Percentiles rank a stretch among this genome's conserved stretches.
These are phyloP conservation scores for Sweltsa coloradensis DNA, from an alignment of 1,140 invertebrate species.

Conservation along the genomic window DNA sequence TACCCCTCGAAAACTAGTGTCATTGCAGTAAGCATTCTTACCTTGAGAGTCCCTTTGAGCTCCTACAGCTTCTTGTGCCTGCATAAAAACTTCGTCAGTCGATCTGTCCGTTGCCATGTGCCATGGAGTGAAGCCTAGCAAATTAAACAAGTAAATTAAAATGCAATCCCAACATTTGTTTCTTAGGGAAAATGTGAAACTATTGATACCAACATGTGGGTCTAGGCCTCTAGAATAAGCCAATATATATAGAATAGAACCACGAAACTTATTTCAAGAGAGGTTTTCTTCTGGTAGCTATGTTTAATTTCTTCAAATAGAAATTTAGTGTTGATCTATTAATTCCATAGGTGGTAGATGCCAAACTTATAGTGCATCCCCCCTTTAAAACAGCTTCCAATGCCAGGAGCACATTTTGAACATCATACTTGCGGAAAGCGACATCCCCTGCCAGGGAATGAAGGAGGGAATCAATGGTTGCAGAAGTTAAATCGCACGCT, in stretches of 20 bases:
- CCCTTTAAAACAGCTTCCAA: conserved; percentile 38
- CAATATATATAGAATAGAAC: too few species aligned
- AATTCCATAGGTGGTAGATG: conserved; percentile 38
- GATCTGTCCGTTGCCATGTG: conserved; percentile 49
- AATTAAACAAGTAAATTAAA: too few species aligned
- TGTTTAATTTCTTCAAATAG: conserved; percentile 43
- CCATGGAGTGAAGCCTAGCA: conserved; percentile 49
- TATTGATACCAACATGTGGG: too few species aligned
- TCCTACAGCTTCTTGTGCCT: conserved; percentile 52
- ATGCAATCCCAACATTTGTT: too few species aligned
- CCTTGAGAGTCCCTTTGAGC: conserved; percentile 65
- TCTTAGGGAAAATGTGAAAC: too few species aligned
- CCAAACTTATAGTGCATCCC: conserved; percentile 37
- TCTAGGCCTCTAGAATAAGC: too few species aligned
- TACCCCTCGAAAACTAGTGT: not conserved
- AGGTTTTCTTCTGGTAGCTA: conserved; percentile 31
- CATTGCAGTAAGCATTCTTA: conserved; percentile 33
- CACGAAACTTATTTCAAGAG: too few species aligned
- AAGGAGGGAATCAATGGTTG: conserved; percentile 11
- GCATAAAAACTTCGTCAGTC: conserved; percentile 53
- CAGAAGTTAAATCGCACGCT: conserved; percentile 8
- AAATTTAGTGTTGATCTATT: conserved; percentile 41
- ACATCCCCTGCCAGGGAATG: conserved; percentile 14
- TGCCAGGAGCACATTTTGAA: conserved; percentile 22
- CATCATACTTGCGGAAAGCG: conserved; percentile 15